Evolutionary conservation across 2,888 invertebrate genomes (phyloP).

Genomic region (Scaptomyza parva): DNA sequence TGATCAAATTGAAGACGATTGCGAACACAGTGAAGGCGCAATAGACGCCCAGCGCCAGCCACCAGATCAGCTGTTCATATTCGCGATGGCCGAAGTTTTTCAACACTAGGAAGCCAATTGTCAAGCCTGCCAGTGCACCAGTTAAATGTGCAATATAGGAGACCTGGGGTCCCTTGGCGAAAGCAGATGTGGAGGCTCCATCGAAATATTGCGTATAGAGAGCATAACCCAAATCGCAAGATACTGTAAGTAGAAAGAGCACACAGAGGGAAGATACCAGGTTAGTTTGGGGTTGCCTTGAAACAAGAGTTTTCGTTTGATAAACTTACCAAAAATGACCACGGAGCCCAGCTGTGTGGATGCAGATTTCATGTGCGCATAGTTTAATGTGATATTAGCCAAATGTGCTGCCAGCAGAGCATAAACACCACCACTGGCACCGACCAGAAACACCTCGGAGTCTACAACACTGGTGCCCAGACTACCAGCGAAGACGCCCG

Average conservation of each 20-base stretch:
- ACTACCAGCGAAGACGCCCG: conserved; percentile 95
- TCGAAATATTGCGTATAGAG: conserved; percentile 93
- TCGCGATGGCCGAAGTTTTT: conserved; percentile 98
- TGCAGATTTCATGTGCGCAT: conserved; percentile 98
- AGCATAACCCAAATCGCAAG: conserved; percentile 97
- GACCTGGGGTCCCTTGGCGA: conserved; percentile 89
- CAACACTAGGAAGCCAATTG: conserved; percentile 96
- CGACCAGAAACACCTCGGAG: conserved; percentile 96
- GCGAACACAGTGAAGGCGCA: conserved; percentile 97
- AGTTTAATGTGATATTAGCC: conserved; percentile 97
- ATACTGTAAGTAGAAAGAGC: conserved; percentile 86
- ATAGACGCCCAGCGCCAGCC: conserved; percentile 97
- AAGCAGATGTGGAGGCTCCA: conserved; percentile 49
- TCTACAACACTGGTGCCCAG: conserved; percentile 95
- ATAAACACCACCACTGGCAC: conserved; percentile 99
- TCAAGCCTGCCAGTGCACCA: conserved; percentile 96
- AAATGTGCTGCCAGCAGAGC: conserved; percentile 97
- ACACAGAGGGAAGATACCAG: neutral
- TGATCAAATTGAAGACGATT: conserved; percentile 92
- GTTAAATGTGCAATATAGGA: conserved; percentile 98
- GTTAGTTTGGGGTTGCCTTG: conserved; percentile 10
- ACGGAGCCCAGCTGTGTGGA: conserved; percentile 95
- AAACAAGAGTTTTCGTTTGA: neutral
- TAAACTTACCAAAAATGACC: conserved; percentile 92
- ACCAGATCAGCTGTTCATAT: conserved; percentile 97